These are phyloP conservation scores for Phalloptychus januarius DNA, from an alignment of 2,797 vertebrate species.

Conservation along the genomic window DNA sequence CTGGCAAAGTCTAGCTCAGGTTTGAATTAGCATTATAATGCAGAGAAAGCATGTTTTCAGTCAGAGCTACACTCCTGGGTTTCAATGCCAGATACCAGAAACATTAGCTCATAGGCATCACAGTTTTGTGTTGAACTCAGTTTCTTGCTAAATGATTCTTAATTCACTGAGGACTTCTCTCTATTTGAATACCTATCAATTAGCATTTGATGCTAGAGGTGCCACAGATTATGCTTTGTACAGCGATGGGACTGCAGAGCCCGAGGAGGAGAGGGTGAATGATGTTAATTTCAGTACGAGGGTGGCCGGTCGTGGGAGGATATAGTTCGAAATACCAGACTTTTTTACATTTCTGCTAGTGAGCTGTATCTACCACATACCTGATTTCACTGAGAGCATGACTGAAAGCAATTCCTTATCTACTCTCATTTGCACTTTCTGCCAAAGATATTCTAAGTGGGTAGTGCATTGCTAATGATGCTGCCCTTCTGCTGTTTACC, in stretches of 20 bases:
- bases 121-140: conserved; percentile 56
- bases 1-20: conserved; percentile 34
- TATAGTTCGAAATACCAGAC: conserved; percentile 49
- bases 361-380: conserved; percentile 46
- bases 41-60: conserved; percentile 37
- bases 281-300: conserved; percentile 70
- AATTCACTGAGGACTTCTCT: conserved; percentile 72
- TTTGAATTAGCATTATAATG: conserved; percentile 66
- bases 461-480: conserved; percentile 59
- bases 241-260: conserved; percentile 51
- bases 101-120: conserved; percentile 64
- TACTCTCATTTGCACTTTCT: conserved; percentile 56
- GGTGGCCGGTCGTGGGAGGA: conserved; percentile 67
- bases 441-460: conserved; percentile 49
- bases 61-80: conserved; percentile 28
- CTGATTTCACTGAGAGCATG: conserved; percentile 45
- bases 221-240: conserved; percentile 63
- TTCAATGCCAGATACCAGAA: conserved; percentile 43
- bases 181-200: conserved; percentile 63
- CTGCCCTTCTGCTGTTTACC: conserved; percentile 46
- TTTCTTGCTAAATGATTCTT: conserved; percentile 74
- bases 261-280: conserved; percentile 56
- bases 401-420: conserved; percentile 28
- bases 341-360: conserved; percentile 51
- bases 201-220: conserved; percentile 72